phyloP scores from a whole-genome alignment of 1,140 invertebrate genomes.

The Drosophila lacertosa region DNA sequence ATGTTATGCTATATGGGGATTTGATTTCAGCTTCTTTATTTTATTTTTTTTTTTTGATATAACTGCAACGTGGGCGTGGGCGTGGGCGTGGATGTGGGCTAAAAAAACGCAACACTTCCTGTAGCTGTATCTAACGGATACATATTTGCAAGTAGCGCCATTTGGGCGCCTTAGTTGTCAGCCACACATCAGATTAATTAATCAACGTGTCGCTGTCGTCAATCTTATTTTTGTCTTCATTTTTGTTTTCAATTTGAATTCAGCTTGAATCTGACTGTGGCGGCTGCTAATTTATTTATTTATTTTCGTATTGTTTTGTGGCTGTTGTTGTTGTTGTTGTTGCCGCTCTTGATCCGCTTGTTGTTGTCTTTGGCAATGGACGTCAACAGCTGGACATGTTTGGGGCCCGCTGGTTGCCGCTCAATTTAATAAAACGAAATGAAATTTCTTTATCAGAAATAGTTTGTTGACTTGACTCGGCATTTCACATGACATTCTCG shows the following conservation, averaged over 20 bases:
- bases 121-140: conserved; percentile 34
- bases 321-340: conserved; percentile 28
- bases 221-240: conserved; percentile 72
- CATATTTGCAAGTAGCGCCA: conserved; percentile 63
- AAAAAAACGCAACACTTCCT: conserved; percentile 56
- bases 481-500: conserved; percentile 53
- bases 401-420: conserved; percentile 12
- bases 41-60: no score
- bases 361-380: conserved; percentile 56
- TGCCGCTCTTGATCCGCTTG: neutral
- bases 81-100: neutral
- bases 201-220: conserved; percentile 79
- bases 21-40: conserved; percentile 79
- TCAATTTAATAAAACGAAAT: conserved; percentile 65
- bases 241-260: conserved; percentile 52
- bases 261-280: conserved; percentile 47
- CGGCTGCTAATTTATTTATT: conserved; percentile 74
- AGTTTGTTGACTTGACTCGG: conserved; percentile 52
- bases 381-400: conserved; percentile 75
- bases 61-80: conserved; percentile 28
- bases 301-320: conserved; percentile 56
- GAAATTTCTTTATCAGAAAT: conserved; percentile 68
- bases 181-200: conserved; percentile 75
- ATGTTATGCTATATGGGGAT: conserved; percentile 79
- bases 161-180: conserved; percentile 53